Conservation (phyloP, 2,888 invertebrate genomes). For the Ochlodes sylvanus region DNA sequence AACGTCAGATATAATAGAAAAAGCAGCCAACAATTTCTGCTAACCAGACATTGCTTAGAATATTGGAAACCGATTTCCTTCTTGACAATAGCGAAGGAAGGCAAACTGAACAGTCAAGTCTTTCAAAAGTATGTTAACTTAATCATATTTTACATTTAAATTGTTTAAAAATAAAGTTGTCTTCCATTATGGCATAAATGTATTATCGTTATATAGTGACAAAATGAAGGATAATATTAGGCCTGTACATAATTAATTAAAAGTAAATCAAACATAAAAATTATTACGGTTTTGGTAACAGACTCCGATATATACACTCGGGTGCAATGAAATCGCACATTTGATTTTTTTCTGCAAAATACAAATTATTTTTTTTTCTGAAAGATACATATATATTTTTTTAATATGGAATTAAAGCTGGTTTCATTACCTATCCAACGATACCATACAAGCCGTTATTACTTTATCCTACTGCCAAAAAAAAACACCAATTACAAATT, state of each 20-base stretch:
- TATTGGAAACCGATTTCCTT: slow-evolving; percentile 47
- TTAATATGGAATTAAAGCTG: too few species aligned
- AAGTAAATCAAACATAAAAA: slow-evolving; percentile 2
- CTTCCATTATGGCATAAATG: neutral
- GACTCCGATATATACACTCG: neutral
- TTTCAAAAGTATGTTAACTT: slow-evolving; percentile 20
- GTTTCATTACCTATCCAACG: too few species aligned
- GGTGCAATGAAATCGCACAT: too few species aligned
- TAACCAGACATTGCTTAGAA: slow-evolving; percentile 46
- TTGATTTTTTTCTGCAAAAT: too few species aligned
- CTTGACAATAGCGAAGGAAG: slow-evolving; percentile 54
- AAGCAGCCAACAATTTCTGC: slow-evolving; percentile 66
- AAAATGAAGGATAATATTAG: slow-evolving; percentile 6
- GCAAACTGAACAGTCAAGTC: slow-evolving; percentile 5
- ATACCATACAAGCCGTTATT: too few species aligned
- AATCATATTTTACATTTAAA: slow-evolving; percentile 29
- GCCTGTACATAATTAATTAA: slow-evolving; percentile 3
- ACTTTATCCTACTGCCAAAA: too few species aligned
- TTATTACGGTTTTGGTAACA: neutral
- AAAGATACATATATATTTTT: too few species aligned
- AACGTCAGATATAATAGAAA: slow-evolving; percentile 53
- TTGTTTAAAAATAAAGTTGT: slow-evolving; percentile 15
- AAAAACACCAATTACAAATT: too few species aligned
- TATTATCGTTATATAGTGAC: neutral
- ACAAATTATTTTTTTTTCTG: too few species aligned